phyloP scores from a whole-genome alignment of 2,113 vertebrate genomes.

The Actenoides lindsayi region DNA sequence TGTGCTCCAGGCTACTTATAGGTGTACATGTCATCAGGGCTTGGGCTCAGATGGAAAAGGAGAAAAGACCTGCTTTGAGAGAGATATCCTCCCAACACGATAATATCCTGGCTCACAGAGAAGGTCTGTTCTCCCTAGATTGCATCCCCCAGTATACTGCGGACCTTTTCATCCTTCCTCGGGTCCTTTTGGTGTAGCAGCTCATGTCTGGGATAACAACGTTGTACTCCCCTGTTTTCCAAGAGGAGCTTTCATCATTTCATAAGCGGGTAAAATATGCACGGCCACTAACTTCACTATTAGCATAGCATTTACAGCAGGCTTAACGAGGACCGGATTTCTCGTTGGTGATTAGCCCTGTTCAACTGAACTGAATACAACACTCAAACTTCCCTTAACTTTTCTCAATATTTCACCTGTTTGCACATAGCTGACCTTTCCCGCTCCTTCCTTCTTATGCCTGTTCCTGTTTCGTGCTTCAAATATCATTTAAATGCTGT shows the following conservation, averaged over 20 bases:
- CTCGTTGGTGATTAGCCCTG: not conserved
- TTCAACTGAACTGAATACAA: not conserved
- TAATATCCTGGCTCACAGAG: not conserved
- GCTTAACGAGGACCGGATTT: not conserved
- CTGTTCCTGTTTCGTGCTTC: not conserved
- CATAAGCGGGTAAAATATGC: not conserved
- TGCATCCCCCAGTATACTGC: no score
- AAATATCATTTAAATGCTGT: not conserved
- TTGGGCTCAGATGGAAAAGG: not conserved
- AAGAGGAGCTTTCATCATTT: not conserved
- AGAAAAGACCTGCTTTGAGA: not conserved
- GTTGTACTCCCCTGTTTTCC: not conserved
- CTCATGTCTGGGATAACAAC: not conserved
- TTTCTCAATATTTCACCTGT: not conserved
- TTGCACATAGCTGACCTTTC: not conserved
- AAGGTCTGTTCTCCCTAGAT: not conserved
- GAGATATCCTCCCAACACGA: not conserved
- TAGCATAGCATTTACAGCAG: not conserved
- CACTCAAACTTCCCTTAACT: not conserved
- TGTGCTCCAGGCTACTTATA: not conserved
- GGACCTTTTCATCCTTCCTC: not conserved
- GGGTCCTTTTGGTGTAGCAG: not conserved
- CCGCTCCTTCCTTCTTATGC: not conserved
- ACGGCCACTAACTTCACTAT: not conserved
- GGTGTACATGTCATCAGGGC: fast-evolving